Evolutionary conservation across 2,113 vertebrate genomes (phyloP).

Genomic region (Leuciscus idus): DNA sequence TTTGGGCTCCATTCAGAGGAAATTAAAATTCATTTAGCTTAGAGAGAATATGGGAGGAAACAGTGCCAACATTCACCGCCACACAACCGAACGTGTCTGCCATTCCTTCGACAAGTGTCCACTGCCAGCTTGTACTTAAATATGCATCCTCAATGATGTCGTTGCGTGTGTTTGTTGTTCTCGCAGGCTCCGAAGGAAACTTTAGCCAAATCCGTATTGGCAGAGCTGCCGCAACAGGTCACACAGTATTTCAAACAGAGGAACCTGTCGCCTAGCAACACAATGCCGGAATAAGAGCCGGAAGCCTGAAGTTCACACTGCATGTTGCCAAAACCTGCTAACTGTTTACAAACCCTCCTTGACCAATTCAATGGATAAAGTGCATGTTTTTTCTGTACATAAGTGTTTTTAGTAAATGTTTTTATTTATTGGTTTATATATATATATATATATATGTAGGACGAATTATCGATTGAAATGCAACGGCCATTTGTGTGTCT

Average conservation of each 20-base stretch:
- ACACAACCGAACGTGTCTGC: constrained; percentile 30
- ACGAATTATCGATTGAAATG: constrained; percentile 39
- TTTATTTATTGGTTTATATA: constrained; percentile 60
- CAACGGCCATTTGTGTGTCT: constrained; percentile 35
- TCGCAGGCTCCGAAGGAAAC: constrained; percentile 95
- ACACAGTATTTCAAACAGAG: constrained; percentile 97
- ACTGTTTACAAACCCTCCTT: constrained; percentile 70
- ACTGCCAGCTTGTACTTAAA: constrained; percentile 11
- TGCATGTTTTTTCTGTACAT: constrained; percentile 69
- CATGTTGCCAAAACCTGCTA: constrained; percentile 75
- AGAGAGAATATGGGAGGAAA: constrained; percentile 40
- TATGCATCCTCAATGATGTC: constrained; percentile 29
- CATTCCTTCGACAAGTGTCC: constrained; percentile 7
- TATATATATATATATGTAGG: constrained; percentile 4
- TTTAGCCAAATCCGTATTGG: constrained; percentile 94
- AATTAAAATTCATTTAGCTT: constrained; percentile 60
- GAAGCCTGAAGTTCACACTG: constrained; percentile 64
- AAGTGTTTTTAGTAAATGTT: constrained; percentile 58
- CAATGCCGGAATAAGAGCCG: constrained; percentile 80
- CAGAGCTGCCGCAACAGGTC: constrained; percentile 96
- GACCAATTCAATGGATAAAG: constrained; percentile 55
- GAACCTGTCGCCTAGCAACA: constrained; percentile 88
- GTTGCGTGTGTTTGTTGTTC: constrained; percentile 46
- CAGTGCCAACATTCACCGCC: constrained; percentile 29
- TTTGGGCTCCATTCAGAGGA: constrained; percentile 50